Evolutionary conservation across 1,140 invertebrate genomes (phyloP).

Genomic region (Dendroctonus valens): DNA sequence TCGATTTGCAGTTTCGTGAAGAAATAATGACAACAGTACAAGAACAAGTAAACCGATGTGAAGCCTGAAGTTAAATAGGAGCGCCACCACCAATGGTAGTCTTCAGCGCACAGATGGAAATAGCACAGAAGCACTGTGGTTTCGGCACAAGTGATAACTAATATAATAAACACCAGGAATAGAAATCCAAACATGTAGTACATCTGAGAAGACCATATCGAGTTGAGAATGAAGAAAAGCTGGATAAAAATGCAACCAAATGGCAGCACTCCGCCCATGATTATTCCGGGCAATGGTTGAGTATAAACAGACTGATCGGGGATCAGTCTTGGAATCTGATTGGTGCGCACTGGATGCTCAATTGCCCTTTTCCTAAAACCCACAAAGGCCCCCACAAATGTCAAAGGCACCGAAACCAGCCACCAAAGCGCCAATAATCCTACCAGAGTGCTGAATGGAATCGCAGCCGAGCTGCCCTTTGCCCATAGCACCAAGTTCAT

Average conservation of each 20-base stretch:
- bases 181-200: slow-evolving; percentile 99
- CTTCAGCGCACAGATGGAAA: slow-evolving; percentile 98
- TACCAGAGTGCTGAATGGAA: slow-evolving; percentile 96
- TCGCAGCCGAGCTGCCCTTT: slow-evolving; percentile 91
- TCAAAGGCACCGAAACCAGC: slow-evolving; percentile 95
- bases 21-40: slow-evolving; percentile 98
- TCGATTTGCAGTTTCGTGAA: slow-evolving; percentile 93
- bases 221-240: slow-evolving; percentile 98
- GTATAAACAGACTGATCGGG: slow-evolving; percentile 98
- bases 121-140: slow-evolving; percentile 97
- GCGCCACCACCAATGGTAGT: slow-evolving; percentile 75
- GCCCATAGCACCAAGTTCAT: slow-evolving; percentile 96
- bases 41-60: slow-evolving; percentile 94
- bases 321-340: slow-evolving; percentile 98
- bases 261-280: slow-evolving; percentile 97
- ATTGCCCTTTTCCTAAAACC: slow-evolving; percentile 95
- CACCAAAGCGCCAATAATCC: slow-evolving; percentile 97
- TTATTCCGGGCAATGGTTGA: slow-evolving; percentile 84
- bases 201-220: slow-evolving; percentile 96
- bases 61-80: slow-evolving; percentile 96
- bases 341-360: slow-evolving; percentile 96
- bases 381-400: slow-evolving; percentile 97
- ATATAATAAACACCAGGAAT: slow-evolving; percentile 95
- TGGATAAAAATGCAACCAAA: slow-evolving; percentile 99
- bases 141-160: slow-evolving; percentile 98